A percentile compares a stretch with the other conserved stretches of the same genome.
Conservation (phyloP, 2,888 invertebrate species). For the Emmelina monodactyla region DNA sequence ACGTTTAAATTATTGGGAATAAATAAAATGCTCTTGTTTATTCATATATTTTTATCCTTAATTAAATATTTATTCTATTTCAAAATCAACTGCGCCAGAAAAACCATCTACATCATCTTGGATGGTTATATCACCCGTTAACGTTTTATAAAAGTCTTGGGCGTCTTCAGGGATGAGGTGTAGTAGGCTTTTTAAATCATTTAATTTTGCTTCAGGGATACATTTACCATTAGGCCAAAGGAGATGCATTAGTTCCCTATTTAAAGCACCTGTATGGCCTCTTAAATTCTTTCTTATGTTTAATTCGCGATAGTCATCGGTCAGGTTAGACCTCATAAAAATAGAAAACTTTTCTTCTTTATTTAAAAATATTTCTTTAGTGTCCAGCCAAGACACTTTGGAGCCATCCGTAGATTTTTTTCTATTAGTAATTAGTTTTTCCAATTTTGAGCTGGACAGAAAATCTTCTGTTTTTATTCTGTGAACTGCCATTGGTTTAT, state of each 20-base stretch:
- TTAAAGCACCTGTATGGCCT: slow-evolving; percentile 9
- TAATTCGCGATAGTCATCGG: slow-evolving; percentile 10
- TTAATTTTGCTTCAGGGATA: slow-evolving; percentile 6
- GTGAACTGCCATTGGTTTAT: slow-evolving; percentile 3
- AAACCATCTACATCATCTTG: slow-evolving; percentile 8
- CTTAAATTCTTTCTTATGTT: slow-evolving; percentile 12
- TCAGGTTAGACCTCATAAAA: slow-evolving; percentile 12
- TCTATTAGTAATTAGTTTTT: not conserved
- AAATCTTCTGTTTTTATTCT: slow-evolving; percentile 10
- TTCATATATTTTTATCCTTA: not conserved
- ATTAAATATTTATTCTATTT: not conserved
- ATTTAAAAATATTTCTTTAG: slow-evolving; percentile 11
- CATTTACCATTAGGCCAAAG: slow-evolving; percentile 8
- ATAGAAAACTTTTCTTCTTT: slow-evolving; percentile 9
- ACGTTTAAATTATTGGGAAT: not conserved
- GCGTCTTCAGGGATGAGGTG: slow-evolving; percentile 10
- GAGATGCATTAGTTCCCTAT: slow-evolving; percentile 11
- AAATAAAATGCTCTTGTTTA: not conserved
- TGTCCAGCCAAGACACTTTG: slow-evolving; percentile 12
- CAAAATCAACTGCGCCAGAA: slow-evolving; percentile 4
- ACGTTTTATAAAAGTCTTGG: slow-evolving; percentile 6
- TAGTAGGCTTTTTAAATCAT: slow-evolving; percentile 10
- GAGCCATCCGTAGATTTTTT: slow-evolving; percentile 9
- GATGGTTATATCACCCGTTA: slow-evolving; percentile 4
- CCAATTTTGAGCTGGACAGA: slow-evolving; percentile 8